phyloP scores from a whole-genome alignment of 2,888 invertebrate species.

The Drosophila neonasuta region DNA sequence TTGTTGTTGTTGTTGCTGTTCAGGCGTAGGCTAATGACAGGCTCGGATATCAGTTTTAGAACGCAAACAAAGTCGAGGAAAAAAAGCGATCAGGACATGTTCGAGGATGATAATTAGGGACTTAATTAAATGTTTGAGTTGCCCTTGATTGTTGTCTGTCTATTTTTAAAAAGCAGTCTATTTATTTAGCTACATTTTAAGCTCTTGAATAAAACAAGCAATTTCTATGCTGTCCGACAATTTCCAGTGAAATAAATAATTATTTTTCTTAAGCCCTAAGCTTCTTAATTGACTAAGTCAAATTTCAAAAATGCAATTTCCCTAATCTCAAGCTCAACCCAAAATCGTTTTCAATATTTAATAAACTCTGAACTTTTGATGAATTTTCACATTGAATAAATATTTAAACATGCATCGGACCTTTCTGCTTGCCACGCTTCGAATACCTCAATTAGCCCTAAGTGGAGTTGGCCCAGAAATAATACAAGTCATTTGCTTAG shows the following conservation, averaged over 20 bases:
- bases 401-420: constrained; percentile 26
- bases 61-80: constrained; percentile 3
- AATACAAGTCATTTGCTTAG: constrained; percentile 37
- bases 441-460: constrained; percentile 16
- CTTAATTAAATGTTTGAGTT: constrained; percentile 15
- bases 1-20: constrained; percentile 15
- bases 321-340: constrained; percentile 4
- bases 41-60: constrained; percentile 10
- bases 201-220: background rate
- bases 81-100: constrained; percentile 13
- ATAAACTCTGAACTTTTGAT: constrained; percentile 13
- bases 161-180: background rate
- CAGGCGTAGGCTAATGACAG: constrained; percentile 39
- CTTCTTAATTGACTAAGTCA: background rate
- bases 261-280: background rate
- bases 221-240: background rate
- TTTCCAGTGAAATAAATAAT: background rate
- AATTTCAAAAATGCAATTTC: constrained; percentile 35
- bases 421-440: background rate
- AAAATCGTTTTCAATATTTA: constrained; percentile 23
- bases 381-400: constrained; percentile 26
- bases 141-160: constrained; percentile 2
- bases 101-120: constrained; percentile 8
- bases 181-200: background rate
- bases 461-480: constrained; percentile 8